These are phyloP conservation scores for Marmota flaviventris DNA, from an alignment of 2,113 vertebrate species.

Conservation along the genomic window DNA sequence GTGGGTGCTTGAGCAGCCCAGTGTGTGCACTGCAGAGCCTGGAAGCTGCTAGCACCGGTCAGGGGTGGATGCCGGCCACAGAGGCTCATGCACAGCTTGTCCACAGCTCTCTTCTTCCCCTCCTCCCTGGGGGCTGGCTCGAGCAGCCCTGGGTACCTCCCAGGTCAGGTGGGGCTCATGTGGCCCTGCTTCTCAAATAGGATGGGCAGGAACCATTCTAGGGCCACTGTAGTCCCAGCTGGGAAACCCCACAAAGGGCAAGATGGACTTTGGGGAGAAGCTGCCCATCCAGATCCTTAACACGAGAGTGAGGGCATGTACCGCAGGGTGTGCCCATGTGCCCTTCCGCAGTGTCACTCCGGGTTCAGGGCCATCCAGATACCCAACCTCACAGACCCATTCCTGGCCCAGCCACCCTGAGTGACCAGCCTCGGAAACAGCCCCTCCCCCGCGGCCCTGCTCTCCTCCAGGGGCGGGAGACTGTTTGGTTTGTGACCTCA, in stretches of 20 bases:
- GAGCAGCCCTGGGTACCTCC: no score
- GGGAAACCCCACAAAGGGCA: neutral
- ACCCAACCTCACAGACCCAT: neutral
- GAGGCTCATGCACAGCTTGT: no score
- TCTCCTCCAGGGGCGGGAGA: neutral
- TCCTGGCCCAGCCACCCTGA: no score
- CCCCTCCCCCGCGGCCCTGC: neutral
- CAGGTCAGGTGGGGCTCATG: neutral
- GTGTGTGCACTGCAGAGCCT: no score
- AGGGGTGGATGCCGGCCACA: no score
- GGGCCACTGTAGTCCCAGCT: neutral
- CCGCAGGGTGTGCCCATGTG: no score
- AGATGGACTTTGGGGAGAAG: neutral
- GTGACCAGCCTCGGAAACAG: neutral
- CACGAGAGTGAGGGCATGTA: no score
- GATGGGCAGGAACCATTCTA: neutral
- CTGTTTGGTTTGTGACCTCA: slow-evolving; percentile 78
- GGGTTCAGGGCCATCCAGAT: neutral
- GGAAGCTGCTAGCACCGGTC: no score
- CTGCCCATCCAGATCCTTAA: no score
- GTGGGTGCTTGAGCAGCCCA: no score
- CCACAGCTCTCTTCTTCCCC: neutral
- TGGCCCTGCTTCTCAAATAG: neutral
- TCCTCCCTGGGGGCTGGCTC: no score
- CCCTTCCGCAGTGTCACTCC: no score